phyloP scores from a whole-genome alignment of 2,888 invertebrate species.

The Desoria tigrina region DNA sequence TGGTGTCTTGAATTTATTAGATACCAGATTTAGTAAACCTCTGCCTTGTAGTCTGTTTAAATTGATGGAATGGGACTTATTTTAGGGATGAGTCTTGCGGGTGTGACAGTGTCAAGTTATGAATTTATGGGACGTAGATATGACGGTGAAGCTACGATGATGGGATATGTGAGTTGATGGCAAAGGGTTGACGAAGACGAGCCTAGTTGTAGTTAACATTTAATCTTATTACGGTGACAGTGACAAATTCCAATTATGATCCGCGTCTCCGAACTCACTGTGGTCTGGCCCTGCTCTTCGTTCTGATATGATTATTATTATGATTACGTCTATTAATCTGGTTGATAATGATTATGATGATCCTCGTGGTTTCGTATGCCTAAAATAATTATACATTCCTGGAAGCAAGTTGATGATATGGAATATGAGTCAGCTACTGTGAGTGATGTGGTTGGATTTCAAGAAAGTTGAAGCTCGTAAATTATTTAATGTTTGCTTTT shows the following conservation, averaged over 20 bases:
- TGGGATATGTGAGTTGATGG: background rate
- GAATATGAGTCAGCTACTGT: too few relatives aligned
- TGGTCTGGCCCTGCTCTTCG: too few relatives aligned
- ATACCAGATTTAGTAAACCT: background rate
- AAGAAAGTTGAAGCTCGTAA: too few relatives aligned
- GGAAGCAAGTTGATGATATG: too few relatives aligned
- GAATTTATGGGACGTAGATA: background rate
- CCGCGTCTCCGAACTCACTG: background rate
- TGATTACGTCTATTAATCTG: too few relatives aligned
- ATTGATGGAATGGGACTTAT: background rate
- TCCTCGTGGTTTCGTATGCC: too few relatives aligned
- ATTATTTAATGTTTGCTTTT: too few relatives aligned
- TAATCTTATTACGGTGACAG: slow-evolving; percentile 14
- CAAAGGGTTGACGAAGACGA: too few relatives aligned
- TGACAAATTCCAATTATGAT: slow-evolving; percentile 11
- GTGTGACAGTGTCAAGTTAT: slow-evolving; percentile 1
- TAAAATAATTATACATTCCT: too few relatives aligned
- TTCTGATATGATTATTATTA: too few relatives aligned
- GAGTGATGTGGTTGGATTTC: too few relatives aligned
- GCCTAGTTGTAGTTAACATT: background rate
- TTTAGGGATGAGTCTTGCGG: background rate
- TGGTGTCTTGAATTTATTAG: background rate
- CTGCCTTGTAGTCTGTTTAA: background rate
- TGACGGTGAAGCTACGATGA: background rate
- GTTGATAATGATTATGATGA: too few relatives aligned